Conservation (phyloP, 2,113 vertebrate genomes). For the Myotis brandtii region DNA sequence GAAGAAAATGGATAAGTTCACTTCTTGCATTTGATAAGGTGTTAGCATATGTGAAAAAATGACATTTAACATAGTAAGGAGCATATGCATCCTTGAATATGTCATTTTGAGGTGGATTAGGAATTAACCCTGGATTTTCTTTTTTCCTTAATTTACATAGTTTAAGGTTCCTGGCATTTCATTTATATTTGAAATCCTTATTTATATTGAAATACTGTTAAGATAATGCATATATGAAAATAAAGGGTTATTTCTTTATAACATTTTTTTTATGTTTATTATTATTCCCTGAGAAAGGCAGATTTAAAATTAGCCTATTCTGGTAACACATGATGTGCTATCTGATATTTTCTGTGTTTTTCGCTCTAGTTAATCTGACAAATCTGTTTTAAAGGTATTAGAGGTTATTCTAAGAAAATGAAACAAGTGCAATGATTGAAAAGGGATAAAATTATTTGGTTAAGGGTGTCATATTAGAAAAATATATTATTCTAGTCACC, state of each 20-base stretch:
- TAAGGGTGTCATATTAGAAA: neutral
- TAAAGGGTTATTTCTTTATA: neutral
- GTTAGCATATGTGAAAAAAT: conserved; percentile 37
- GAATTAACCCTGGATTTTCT: conserved; percentile 44
- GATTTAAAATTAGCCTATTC: neutral
- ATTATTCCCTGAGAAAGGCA: neutral
- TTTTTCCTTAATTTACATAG: conserved; percentile 43
- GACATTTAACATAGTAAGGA: conserved; percentile 18
- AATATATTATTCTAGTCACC: neutral
- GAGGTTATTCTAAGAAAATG: neutral
- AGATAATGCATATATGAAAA: neutral
- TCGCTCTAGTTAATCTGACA: neutral
- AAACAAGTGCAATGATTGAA: neutral
- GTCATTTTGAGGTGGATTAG: conserved; percentile 47
- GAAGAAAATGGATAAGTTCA: neutral
- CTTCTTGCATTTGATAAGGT: neutral
- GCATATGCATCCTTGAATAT: conserved; percentile 41
- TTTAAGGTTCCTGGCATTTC: neutral
- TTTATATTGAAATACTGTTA: conserved; percentile 42
- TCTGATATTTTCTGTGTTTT: neutral
- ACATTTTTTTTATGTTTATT: neutral
- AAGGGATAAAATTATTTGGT: neutral
- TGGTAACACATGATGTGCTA: neutral
- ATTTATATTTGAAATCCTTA: conserved; percentile 37
- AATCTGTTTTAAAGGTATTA: neutral